phyloP scores from a whole-genome alignment of 2,888 invertebrate genomes.

The Ptychoptera contaminata region DNA sequence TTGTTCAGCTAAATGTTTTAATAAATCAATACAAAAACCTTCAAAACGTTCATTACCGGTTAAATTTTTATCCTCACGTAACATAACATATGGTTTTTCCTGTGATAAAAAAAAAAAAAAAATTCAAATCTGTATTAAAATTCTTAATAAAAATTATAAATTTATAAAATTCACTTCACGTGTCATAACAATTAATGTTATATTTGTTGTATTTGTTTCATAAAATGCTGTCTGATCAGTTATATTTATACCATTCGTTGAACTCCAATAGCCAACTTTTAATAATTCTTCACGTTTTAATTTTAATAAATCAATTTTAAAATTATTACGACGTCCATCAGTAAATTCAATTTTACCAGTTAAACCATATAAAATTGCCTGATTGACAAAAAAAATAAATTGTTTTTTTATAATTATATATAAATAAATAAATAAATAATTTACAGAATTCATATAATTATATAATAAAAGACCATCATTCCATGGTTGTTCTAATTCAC shows the following conservation, averaged over 20 bases:
- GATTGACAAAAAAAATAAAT: constrained; percentile 12
- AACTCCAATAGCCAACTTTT: constrained; percentile 73
- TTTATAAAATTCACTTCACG: constrained; percentile 50
- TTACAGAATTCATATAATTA: constrained; percentile 57
- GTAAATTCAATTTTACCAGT: constrained; percentile 80
- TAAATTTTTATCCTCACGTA: constrained; percentile 65
- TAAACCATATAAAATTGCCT: constrained; percentile 71
- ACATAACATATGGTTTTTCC: constrained; percentile 88
- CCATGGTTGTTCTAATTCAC: constrained; percentile 66
- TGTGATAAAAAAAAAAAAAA: constrained; percentile 23
- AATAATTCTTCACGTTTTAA: constrained; percentile 60
- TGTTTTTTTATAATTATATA: not conserved
- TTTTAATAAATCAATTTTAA: constrained; percentile 73
- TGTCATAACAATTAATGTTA: constrained; percentile 80
- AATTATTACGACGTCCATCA: constrained; percentile 66
- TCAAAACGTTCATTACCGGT: constrained; percentile 79
- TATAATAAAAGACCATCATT: constrained; percentile 58
- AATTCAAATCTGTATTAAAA: not conserved
- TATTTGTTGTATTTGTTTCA: constrained; percentile 66
- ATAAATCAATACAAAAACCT: constrained; percentile 81
- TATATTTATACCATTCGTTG: constrained; percentile 56
- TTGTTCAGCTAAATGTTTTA: constrained; percentile 65
- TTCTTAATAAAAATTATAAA: too few species aligned
- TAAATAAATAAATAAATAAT: not conserved
- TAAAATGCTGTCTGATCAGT: constrained; percentile 77